Evolutionary conservation across 2,888 invertebrate species (phyloP).

Genomic region (Drosophila anceps): DNA sequence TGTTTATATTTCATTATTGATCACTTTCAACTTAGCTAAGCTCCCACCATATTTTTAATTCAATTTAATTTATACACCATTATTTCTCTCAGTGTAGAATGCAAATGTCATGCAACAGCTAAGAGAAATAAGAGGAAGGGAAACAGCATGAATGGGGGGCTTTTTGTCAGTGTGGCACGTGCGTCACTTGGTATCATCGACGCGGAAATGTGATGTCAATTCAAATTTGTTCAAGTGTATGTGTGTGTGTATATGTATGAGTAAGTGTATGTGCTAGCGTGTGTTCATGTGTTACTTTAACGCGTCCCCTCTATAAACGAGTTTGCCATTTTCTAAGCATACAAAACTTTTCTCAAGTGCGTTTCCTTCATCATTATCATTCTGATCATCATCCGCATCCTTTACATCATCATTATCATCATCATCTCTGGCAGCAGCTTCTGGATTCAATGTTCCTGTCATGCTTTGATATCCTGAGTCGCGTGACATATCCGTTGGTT

Average conservation of each 20-base stretch:
- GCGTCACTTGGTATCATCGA: slow-evolving; percentile 53
- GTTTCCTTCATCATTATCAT: slow-evolving; percentile 31
- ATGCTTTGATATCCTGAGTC: slow-evolving; percentile 77
- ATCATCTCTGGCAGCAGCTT: slow-evolving; percentile 18
- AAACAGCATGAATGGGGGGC: not conserved
- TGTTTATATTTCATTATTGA: not conserved
- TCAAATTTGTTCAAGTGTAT: slow-evolving; percentile 62
- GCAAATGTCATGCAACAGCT: slow-evolving; percentile 12
- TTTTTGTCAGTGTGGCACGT: slow-evolving; percentile 25
- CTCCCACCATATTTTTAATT: rapidly evolving
- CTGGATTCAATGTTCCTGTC: slow-evolving; percentile 66
- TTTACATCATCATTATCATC: slow-evolving; percentile 6
- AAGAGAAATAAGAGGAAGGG: not conserved
- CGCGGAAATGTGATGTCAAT: slow-evolving; percentile 81
- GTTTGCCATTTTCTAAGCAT: slow-evolving; percentile 51
- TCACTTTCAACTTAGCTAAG: not conserved
- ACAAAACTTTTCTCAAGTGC: slow-evolving; percentile 66
- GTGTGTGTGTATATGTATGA: slow-evolving; percentile 9
- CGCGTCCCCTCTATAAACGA: slow-evolving; percentile 12
- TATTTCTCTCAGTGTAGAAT: slow-evolving; percentile 31
- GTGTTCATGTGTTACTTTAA: slow-evolving; percentile 14
- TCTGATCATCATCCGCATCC: slow-evolving; percentile 1
- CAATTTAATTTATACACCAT: no score
- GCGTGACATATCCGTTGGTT: slow-evolving; percentile 75
- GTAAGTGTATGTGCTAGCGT: slow-evolving; percentile 1